Base-by-base conservation (phyloP, 1,140 invertebrate genomes). In the Olivierus martensii region DNA sequence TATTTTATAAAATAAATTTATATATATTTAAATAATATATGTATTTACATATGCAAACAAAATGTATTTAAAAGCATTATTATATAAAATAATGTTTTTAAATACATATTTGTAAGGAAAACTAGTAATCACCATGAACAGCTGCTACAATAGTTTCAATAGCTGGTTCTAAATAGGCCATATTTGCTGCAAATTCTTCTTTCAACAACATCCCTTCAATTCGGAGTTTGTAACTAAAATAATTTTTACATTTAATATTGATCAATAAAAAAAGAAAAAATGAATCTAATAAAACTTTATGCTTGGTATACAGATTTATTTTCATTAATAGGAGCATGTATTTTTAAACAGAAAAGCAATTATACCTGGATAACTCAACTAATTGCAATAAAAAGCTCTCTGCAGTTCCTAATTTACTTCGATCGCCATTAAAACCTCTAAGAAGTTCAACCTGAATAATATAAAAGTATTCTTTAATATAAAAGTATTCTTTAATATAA, bases 191-290 rank as follows among this genome's bases (percentile, higher is more conserved):
- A 69, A 96, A 95, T 69, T 98, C 94, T 69, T 96, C 91, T 67
- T 91, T 91, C 28, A 98, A 70, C n/a, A 95, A 73, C 85, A 94
- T 91, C 21, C 60, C 58, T 71, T 97, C 91, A 55, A 96, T 89
- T 43, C 91, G 76, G 50, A 96, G 70, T 69, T 88, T 87, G 68
- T 94, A 96, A 67, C 90, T 93, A 65, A 19, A 74, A 73, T 48
- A 49, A 51, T 49, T 11, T 3, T 2, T 42, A n/a, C n/a, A n/a
- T n/a, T n/a, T n/a, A n/a, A n/a, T n/a, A n/a, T n/a, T n/a, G n/a
- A n/a, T n/a, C n/a, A n/a, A n/a, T n/a, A n/a, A n/a, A n/a, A n/a
- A n/a, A n/a, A n/a, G n/a, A 17, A 41, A 41, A 17, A 46, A 22
- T 17, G 44, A 45, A 10, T 35, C 11, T 17, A 46, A 36, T 15